Percentiles rank a stretch among this genome's conserved stretches.
Conservation (phyloP, 2,113 vertebrate genomes). For the Anolis carolinensis region DNA sequence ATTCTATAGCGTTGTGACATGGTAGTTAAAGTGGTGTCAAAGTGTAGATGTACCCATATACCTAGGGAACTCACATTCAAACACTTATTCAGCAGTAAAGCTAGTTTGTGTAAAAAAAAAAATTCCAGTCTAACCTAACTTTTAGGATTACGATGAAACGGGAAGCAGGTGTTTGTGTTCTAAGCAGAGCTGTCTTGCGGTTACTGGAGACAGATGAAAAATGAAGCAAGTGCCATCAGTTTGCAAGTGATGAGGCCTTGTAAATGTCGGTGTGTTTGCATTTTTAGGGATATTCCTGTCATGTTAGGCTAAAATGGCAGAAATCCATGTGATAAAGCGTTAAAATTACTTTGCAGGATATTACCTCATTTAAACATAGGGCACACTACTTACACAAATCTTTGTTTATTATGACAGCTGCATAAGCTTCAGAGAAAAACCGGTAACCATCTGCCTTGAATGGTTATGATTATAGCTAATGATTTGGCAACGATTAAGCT, state of each 20-base stretch:
- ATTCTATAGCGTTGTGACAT: no score
- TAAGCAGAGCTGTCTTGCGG: background rate
- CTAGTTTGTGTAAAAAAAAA: background rate
- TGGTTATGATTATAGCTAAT: conserved; percentile 24
- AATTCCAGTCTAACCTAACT: background rate
- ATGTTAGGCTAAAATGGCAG: background rate
- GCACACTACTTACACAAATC: background rate
- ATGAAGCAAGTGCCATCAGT: background rate
- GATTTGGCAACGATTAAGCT: background rate
- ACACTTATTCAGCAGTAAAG: background rate
- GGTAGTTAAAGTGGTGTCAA: no score
- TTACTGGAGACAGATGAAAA: background rate
- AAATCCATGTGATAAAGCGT: background rate
- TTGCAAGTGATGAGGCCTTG: background rate
- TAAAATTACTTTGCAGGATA: conserved; percentile 1
- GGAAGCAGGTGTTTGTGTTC: background rate
- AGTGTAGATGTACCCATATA: no score
- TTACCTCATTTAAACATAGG: conserved; percentile 5
- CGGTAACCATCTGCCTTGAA: background rate
- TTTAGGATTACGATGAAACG: background rate
- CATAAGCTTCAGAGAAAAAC: conserved; percentile 12
- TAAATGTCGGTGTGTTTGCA: background rate
- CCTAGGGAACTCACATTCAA: background rate
- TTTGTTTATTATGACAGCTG: conserved; percentile 15
- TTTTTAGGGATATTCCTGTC: background rate